Percentiles rank a stretch among this genome's conserved stretches.
Evolutionary conservation across 2,113 vertebrate genomes (phyloP).

Genomic region (Semnornis frantzii): DNA sequence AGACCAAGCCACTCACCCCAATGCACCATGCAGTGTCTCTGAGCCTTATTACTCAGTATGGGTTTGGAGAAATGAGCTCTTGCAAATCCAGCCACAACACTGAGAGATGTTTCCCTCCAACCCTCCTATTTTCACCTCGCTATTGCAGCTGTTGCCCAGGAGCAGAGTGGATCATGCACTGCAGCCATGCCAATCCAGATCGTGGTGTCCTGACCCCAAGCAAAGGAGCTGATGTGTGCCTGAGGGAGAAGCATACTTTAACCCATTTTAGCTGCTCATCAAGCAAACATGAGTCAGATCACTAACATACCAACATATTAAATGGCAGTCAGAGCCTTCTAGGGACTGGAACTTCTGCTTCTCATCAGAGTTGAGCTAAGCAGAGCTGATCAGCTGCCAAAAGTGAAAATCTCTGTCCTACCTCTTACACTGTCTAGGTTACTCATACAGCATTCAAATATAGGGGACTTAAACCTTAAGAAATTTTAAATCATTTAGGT

Average conservation of each 20-base stretch:
- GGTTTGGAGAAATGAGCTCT: background rate
- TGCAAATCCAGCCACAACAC: rapidly evolving
- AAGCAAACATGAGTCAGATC: conserved; percentile 36
- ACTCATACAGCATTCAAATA: background rate
- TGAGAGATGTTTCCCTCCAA: background rate
- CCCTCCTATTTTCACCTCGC: rapidly evolving
- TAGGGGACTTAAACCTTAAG: background rate
- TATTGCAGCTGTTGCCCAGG: background rate
- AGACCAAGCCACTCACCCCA: background rate
- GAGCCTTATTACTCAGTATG: rapidly evolving
- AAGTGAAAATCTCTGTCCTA: background rate
- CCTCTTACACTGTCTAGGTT: conserved; percentile 1
- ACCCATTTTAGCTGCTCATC: conserved; percentile 28
- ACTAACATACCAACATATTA: conserved; percentile 25
- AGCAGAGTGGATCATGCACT: rapidly evolving
- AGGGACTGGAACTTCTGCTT: conserved; percentile 9
- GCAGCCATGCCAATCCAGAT: background rate
- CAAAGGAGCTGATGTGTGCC: background rate
- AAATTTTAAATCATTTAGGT: background rate
- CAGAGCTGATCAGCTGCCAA: background rate
- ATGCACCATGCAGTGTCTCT: background rate
- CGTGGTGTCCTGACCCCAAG: background rate
- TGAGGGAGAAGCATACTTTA: conserved; percentile 25
- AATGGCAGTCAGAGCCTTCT: conserved; percentile 4
- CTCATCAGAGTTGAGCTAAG: background rate